phyloP scores from a whole-genome alignment of 1,140 invertebrate species.

The Hylaeus anthracinus region DNA sequence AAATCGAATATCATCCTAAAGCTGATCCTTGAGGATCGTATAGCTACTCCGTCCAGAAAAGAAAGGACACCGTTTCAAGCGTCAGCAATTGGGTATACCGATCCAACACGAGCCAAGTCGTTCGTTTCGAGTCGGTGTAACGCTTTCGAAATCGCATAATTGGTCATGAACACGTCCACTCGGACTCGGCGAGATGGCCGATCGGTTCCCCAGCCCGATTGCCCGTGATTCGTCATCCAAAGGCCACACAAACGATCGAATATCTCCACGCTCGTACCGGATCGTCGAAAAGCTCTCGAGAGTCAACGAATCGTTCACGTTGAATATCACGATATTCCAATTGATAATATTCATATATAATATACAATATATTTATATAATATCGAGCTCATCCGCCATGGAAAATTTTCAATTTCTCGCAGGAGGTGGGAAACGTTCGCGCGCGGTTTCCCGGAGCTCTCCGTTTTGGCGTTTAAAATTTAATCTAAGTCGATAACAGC shows the following conservation, averaged over 20 bases:
- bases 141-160: not conserved
- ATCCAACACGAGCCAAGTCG: constrained; percentile 17
- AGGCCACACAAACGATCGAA: constrained; percentile 56
- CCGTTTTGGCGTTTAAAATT: constrained; percentile 54
- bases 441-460: not conserved
- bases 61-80: not conserved
- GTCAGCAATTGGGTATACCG: constrained; percentile 14
- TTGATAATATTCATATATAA: constrained; percentile 45
- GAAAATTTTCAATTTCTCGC: constrained; percentile 40
- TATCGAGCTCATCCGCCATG: constrained; percentile 48
- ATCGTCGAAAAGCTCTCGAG: constrained; percentile 55
- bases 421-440: constrained; percentile 46
- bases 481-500: constrained; percentile 73
- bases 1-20: no score
- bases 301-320: constrained; percentile 48
- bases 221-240: constrained; percentile 38
- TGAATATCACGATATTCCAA: constrained; percentile 30
- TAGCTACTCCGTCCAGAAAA: no score
- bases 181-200: not conserved
- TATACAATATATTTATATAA: no score
- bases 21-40: no score
- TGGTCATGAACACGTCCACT: not conserved
- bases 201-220: constrained; percentile 1
- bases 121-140: constrained; percentile 10
- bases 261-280: constrained; percentile 12